Percentiles rank a stretch among this genome's conserved stretches.
phyloP scores from a whole-genome alignment of 2,113 vertebrate species.

The Saguinus imperator region DNA sequence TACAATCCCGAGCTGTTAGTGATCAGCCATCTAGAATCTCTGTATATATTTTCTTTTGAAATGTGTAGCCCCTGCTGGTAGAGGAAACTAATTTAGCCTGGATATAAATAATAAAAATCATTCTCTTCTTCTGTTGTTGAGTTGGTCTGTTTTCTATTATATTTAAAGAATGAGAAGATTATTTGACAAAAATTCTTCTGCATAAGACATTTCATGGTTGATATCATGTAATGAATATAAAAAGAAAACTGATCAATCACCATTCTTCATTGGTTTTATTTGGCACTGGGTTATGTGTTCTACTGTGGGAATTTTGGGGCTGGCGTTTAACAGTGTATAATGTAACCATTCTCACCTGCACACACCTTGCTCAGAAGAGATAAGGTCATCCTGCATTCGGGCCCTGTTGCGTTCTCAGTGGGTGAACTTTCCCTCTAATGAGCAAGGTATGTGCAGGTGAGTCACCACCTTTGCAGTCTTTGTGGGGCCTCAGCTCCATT shows the following conservation, averaged over 20 bases:
- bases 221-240: too few species aligned
- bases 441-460: too few species aligned
- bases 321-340: rapidly evolving
- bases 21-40: too few species aligned
- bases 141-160: not conserved
- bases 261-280: not conserved
- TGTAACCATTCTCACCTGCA: rapidly evolving
- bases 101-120: not conserved
- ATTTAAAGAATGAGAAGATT: not conserved
- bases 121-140: not conserved
- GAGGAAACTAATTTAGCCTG: not conserved
- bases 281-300: too few species aligned
- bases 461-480: rapidly evolving
- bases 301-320: not conserved
- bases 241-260: not conserved
- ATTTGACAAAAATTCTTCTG: not conserved
- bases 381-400: rapidly evolving
- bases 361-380: rapidly evolving
- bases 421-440: too few species aligned
- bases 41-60: not conserved
- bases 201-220: not conserved
- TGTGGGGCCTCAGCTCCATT: rapidly evolving
- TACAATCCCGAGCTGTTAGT: too few species aligned
- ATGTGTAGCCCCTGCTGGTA: not conserved
- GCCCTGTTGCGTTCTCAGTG: rapidly evolving